Conservation (phyloP, 2,797 vertebrate genomes). For the Lepilemur septentrionalis region DNA sequence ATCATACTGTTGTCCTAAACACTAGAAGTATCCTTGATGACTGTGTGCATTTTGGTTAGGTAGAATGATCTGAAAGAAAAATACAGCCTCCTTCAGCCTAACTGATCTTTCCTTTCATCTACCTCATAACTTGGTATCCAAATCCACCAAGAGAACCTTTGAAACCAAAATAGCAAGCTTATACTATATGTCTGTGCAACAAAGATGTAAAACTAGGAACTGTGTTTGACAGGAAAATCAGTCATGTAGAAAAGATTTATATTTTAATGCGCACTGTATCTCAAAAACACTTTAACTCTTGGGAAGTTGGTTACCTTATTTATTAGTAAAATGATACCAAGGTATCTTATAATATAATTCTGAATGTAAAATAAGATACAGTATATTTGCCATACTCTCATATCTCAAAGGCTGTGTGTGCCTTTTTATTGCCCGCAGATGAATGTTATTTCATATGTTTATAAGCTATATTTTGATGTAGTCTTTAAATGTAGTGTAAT, state of each 20-base stretch:
- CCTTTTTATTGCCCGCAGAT: conserved; percentile 34
- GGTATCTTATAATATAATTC: not conserved
- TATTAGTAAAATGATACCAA: conserved; percentile 45
- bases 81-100: not conserved
- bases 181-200: not conserved
- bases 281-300: conserved; percentile 52
- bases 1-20: not conserved
- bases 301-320: conserved; percentile 25
- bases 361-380: conserved; percentile 42
- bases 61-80: not conserved
- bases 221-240: conserved; percentile 10
- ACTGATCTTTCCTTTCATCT: not conserved
- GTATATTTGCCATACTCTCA: not conserved
- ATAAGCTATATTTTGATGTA: conserved; percentile 10
- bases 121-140: not conserved
- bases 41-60: not conserved
- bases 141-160: not conserved
- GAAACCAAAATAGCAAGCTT: conserved; percentile 2
- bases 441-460: not conserved
- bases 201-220: not conserved
- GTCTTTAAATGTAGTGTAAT: not conserved
- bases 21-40: not conserved
- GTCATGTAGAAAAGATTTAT: conserved; percentile 10
- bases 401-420: not conserved
- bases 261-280: not conserved